Conservation (phyloP, 2,888 invertebrate genomes). For the Drosophila tripunctata region DNA sequence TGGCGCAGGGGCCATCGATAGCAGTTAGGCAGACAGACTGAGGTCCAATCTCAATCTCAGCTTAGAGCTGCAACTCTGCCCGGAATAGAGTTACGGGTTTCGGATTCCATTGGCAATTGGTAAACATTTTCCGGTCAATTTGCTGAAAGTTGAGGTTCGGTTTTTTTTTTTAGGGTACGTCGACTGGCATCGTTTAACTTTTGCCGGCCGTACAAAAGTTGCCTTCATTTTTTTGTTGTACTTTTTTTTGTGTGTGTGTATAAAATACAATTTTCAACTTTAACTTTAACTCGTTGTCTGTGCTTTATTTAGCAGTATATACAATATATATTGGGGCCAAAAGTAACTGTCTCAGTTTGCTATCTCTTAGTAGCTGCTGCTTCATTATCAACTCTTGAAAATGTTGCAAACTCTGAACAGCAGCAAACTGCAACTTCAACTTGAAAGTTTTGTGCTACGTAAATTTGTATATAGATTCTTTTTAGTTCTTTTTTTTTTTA, state of each 20-base stretch:
- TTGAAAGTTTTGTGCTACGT: slow-evolving; percentile 34
- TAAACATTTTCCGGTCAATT: slow-evolving; percentile 79
- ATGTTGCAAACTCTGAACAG: slow-evolving; percentile 9
- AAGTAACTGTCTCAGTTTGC: slow-evolving; percentile 18
- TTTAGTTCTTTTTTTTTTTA: not conserved
- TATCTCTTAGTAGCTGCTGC: slow-evolving; percentile 12
- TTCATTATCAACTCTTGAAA: slow-evolving; percentile 44
- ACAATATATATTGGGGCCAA: too few relatives aligned
- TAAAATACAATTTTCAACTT: slow-evolving; percentile 39
- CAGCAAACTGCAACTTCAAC: slow-evolving; percentile 11
- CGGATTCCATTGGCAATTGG: slow-evolving; percentile 69
- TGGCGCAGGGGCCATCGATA: slow-evolving; percentile 40
- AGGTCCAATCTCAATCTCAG: slow-evolving; percentile 49
- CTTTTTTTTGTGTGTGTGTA: not conserved
- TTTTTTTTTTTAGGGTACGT: slow-evolving; percentile 17
- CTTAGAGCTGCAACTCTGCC: slow-evolving; percentile 7
- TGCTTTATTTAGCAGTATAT: too few relatives aligned
- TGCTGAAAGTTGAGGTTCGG: slow-evolving; percentile 45
- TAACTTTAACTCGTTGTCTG: slow-evolving; percentile 25
- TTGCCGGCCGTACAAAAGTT: slow-evolving; percentile 43
- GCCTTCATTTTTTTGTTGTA: slow-evolving; percentile 25
- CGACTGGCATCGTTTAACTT: slow-evolving; percentile 73
- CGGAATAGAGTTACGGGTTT: not conserved
- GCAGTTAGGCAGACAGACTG: slow-evolving; percentile 26
- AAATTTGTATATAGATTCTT: slow-evolving; percentile 30